phyloP scores from a whole-genome alignment of 2,888 invertebrate species.

The Oasisia sp. region DNA sequence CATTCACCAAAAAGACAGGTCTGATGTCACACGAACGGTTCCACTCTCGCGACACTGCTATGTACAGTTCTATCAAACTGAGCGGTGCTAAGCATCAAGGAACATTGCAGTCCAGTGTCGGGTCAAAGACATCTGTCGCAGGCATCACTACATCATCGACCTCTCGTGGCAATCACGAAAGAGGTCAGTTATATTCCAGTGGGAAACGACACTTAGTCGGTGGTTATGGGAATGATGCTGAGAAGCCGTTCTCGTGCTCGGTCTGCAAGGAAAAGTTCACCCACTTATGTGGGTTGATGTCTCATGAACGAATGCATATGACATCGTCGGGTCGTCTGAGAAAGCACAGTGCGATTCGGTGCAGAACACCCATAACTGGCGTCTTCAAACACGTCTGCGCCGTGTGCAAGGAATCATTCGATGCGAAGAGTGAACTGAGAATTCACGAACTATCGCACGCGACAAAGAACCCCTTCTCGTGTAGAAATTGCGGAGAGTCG shows the following conservation, averaged over 20 bases:
- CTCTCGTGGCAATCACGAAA: no score
- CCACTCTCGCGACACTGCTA: neutral
- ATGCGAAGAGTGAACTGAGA: neutral
- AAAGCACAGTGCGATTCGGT: neutral
- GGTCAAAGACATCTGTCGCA: no score
- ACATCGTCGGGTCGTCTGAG: neutral
- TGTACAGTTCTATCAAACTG: neutral
- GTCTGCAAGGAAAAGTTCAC: neutral
- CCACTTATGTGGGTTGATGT: neutral
- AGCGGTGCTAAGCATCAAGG: neutral
- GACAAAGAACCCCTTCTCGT: neutral
- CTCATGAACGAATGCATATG: neutral
- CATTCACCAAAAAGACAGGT: neutral
- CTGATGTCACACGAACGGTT: neutral
- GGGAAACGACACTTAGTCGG: no score
- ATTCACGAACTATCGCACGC: neutral
- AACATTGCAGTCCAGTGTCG: neutral
- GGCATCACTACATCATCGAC: no score
- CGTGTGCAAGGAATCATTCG: neutral
- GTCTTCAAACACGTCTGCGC: neutral
- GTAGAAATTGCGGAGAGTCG: neutral
- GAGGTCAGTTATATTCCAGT: no score
- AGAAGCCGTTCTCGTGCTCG: neutral
- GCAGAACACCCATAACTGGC: neutral
- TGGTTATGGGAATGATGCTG: no score